Evolutionary conservation across 23 tunicate genomes (phyloP).

Genomic region (Oikopleura dioica): DNA sequence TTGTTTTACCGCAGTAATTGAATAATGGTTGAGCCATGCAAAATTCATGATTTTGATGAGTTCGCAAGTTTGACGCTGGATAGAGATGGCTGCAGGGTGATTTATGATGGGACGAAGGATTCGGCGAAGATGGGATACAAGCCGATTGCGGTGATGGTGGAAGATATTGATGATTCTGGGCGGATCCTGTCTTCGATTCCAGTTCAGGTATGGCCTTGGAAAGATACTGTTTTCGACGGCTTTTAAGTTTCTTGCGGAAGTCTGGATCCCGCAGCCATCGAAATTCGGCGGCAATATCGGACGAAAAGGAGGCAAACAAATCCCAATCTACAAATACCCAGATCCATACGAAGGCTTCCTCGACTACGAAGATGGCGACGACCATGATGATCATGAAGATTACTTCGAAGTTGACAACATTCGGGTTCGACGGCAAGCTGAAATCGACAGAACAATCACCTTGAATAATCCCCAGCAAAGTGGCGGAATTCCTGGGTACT

Average conservation of each 20-base stretch:
- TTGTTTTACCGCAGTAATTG: too few relatives aligned
- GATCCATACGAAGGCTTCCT: not conserved
- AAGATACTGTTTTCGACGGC: not conserved
- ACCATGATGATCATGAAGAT: not conserved
- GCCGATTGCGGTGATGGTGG: not conserved
- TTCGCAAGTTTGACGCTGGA: not conserved
- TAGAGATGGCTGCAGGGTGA: not conserved
- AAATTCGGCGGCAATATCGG: too few relatives aligned
- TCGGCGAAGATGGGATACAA: not conserved
- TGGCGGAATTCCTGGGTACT: not conserved
- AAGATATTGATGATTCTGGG: not conserved
- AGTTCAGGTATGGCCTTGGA: not conserved
- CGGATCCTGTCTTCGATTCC: not conserved
- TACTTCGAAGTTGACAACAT: too few relatives aligned
- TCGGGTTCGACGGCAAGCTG: not conserved
- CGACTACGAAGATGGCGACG: not conserved
- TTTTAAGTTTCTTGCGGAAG: not conserved
- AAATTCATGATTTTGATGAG: too few relatives aligned
- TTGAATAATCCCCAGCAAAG: too few relatives aligned
- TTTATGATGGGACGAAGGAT: not conserved
- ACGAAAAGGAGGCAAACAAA: too few relatives aligned
- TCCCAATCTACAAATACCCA: not conserved
- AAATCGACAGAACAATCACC: too few relatives aligned
- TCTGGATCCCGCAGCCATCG: not conserved
- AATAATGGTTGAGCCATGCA: too few relatives aligned